Base-by-base conservation (phyloP, 1,140 invertebrate genomes). In the Drosophila bifasciata region DNA sequence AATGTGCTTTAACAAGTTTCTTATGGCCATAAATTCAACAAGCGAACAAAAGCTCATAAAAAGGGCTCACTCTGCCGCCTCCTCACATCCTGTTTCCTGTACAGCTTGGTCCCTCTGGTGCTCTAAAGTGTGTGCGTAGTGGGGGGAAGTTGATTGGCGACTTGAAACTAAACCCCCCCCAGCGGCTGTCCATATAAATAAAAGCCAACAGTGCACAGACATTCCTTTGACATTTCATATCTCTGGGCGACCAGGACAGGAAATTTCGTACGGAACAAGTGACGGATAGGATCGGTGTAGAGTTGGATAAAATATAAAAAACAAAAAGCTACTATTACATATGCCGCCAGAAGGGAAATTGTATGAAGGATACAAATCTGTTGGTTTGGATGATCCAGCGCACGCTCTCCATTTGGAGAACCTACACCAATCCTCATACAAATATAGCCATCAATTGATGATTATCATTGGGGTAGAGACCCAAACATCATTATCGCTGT, bases 21-120 rank as follows among this genome's bases (percentile, higher is more conserved):
- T 88, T 88, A 88, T 88, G 75, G 78, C 78, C 79, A 88, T 88
- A 88, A 88, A 88, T 88, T 88, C 79, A 88, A 88, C 83, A 88
- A 88, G 83, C 75, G 75, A 88, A 88, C 83, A 89, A 83, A 88
- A 88, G 79, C 83, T 83, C 84, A 88, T 83, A 88, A 88, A 88
- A 86, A 83, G 83, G 78, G 80, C 83, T 70, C 71, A 69, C 71
- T 71, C 49, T 11, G 23, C 39, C 50, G 23, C 50, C 45, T 36
- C n/a, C 57, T 3, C 19, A 21, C 19, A 21, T 28, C 28, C 7
- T 28, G 28, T 28, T 3, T 8, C n/a, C n/a, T n/a, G n/a, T n/a
- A n/a, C n/a, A n/a, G 28, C 11, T 3, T 3, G 9, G 32, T 13
- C 32, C 32, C 28, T n/a, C 53, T 55, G 44, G 68, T 13, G 21